Conservation (phyloP, 2,113 vertebrate genomes). For the Psammodynastes pulverulentus region DNA sequence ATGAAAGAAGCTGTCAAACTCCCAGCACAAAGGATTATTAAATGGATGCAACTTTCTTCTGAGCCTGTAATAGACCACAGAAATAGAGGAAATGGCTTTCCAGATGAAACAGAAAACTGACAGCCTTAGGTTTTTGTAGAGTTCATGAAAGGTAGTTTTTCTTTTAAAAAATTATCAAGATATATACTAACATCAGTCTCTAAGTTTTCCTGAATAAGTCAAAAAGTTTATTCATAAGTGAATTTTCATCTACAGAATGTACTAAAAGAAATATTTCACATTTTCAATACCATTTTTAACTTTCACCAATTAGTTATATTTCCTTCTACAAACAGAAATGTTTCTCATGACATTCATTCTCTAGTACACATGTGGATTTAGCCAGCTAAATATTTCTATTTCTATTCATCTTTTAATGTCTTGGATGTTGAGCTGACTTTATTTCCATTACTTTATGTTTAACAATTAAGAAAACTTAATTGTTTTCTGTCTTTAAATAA, state of each 20-base stretch:
- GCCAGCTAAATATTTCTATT: background rate
- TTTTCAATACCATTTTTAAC: background rate
- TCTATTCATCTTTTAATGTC: background rate
- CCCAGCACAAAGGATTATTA: background rate
- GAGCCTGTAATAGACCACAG: background rate
- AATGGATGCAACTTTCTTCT: background rate
- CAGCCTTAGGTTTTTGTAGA: background rate
- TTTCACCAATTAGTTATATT: background rate
- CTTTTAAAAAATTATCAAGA: background rate
- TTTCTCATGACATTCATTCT: background rate
- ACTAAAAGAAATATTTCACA: background rate
- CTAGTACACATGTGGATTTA: background rate
- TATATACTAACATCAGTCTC: background rate
- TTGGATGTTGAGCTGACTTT: background rate
- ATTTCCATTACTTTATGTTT: background rate
- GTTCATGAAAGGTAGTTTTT: background rate
- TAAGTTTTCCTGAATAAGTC: fast-evolving
- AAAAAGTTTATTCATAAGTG: background rate
- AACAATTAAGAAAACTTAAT: background rate
- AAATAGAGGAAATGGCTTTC: background rate
- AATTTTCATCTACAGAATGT: background rate
- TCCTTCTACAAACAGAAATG: background rate
- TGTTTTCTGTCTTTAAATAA: background rate
- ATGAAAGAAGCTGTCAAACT: background rate
- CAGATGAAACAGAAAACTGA: background rate